These are phyloP conservation scores for Microcebus tavaratra DNA, from an alignment of 2,113 vertebrate genomes.

Conservation along the genomic window DNA sequence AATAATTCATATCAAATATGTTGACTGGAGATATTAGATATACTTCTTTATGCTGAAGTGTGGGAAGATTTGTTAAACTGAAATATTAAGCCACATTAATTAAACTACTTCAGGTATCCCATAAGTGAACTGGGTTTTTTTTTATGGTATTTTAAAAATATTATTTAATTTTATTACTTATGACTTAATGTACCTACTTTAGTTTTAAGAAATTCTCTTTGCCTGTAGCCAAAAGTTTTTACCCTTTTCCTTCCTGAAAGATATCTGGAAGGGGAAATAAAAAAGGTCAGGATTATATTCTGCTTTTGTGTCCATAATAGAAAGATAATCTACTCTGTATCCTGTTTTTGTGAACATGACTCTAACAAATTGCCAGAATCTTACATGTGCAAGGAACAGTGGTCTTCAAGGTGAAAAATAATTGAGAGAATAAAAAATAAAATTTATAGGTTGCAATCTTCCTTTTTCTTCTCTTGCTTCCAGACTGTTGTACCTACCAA, in stretches of 20 bases:
- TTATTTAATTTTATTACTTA: background rate
- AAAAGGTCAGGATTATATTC: slow-evolving; percentile 1
- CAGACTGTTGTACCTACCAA: slow-evolving; percentile 16
- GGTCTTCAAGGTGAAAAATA: slow-evolving; percentile 62
- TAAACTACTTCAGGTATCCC: slow-evolving; percentile 44
- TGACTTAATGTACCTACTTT: background rate
- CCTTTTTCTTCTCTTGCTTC: slow-evolving; percentile 47
- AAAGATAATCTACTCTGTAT: background rate
- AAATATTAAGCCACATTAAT: slow-evolving; percentile 15
- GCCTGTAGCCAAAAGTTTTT: background rate
- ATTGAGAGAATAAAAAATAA: background rate
- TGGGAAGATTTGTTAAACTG: background rate
- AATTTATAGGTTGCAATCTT: background rate
- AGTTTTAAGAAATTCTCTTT: slow-evolving; percentile 31
- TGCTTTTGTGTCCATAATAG: background rate
- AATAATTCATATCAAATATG: background rate
- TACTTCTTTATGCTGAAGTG: background rate
- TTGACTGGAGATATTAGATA: background rate
- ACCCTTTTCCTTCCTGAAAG: slow-evolving; percentile 24
- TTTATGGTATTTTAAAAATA: background rate
- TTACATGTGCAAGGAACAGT: background rate
- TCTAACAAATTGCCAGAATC: background rate
- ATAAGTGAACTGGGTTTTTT: slow-evolving; percentile 21
- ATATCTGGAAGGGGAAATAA: background rate
- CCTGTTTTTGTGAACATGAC: slow-evolving; percentile 5